Base-by-base conservation (phyloP, 2,113 vertebrate species). In the Dendrocopos noguchii region DNA sequence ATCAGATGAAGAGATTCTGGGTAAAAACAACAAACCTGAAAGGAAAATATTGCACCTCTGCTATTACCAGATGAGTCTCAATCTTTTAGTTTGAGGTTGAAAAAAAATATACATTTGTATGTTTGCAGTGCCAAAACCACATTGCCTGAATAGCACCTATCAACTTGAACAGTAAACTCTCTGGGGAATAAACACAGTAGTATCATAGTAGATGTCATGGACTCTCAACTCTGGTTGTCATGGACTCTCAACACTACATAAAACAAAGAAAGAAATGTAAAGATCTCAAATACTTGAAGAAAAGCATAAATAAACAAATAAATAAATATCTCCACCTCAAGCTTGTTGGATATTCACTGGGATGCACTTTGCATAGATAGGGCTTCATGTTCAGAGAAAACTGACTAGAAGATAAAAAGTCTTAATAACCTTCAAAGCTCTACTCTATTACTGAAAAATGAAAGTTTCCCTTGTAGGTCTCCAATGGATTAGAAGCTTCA, bases 401-500 rank as follows among this genome's bases (percentile, higher is more conserved):
- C 79, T 53, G 86, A 90, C 66, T 64, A 21, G 59, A 47, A 91
- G 77, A 84, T 60, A 92, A 90, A 76, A 88, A 55, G 29, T 88
- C 50, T 73, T 64, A 76, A 94, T 90, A 92, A 94, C 82, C 47
- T 93, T 93, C 87, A 80, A 82, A 95, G 71, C 64, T 84, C 71
- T 67, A 25, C 63, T 63, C 8, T 31, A 13, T 52, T 47, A 46
- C 29, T 56, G 82, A 70, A 86, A 93, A 96, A 84, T 52, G 55
- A 44, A 91, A 57, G 28, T 59, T 92, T 88, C 66, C 83, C 66
- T 50, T 34, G 28, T 0, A 74, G 46, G 66, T 75, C 88, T 88
- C 85, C 64, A 73, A 73, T 16, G 78, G 83, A 88, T 95, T 94
- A 95, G 46, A 60, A 91, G 76, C 63, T 87, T 90, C 15, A 5